Base-by-base conservation (phyloP, 2,888 invertebrate genomes). In the Chymomyza procnemis region DNA sequence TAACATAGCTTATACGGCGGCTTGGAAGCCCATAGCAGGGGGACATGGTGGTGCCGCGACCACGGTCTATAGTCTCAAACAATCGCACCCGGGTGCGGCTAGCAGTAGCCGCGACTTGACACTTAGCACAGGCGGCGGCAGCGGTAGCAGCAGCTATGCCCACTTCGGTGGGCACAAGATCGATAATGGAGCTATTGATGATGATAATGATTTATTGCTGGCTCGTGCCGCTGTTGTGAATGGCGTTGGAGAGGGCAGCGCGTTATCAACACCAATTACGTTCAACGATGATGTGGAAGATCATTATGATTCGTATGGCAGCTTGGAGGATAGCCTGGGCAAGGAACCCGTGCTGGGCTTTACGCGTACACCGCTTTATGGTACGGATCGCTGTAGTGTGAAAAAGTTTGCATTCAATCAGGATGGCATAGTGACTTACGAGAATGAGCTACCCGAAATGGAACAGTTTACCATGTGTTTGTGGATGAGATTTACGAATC, bases 381-480 rank as follows among this genome's bases (percentile, higher is more conserved):
- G 64, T 9, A 54, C 83, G 14, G 94, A 94, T 79, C 90, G 92
- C 2, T 95, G 95, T 89, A 93, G 94, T 69, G 92, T 95, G 5
- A 94, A 94, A 90, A 95, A 95, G 87, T 93, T 94, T 26, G 91
- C 92, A 8, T 94, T 95, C 76, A 94, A 93, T 80, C 94, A 95
- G 84, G 94, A 95, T 73, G 91, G 94, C 14, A 94, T 91, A 83
- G 92, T 96, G 66, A 94, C 95, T 80, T 96, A 95, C 89, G 94
- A 95, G 69, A 93, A 93, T 47, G 91, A 93, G 30, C 83, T 96
- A 46, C 96, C 96, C 0, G 94, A 95, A 85, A 87, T 96, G 78
- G 95, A 95, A 79, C 96, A 96, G 89, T 96, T 96, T 89, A 96
- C 96, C 0, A 92, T 96, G 9, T 96, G 96, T 88, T 93, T 94